Evolutionary conservation across 2,888 invertebrate species (phyloP).

Genomic region (Julus scanicus): DNA sequence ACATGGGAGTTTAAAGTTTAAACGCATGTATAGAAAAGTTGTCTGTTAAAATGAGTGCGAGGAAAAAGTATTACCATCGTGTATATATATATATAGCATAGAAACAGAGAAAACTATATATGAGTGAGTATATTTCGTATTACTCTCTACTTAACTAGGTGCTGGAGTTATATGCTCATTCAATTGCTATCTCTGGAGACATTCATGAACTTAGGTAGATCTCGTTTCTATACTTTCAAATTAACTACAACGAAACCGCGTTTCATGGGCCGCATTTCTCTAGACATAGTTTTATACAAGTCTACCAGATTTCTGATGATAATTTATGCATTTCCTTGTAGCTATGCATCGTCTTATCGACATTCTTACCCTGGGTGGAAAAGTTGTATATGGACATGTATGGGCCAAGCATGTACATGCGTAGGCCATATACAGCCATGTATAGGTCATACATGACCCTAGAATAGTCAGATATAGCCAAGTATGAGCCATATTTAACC

Average conservation of each 20-base stretch:
- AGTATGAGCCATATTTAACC: no score
- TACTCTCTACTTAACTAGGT: slow-evolving; percentile 1
- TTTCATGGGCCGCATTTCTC: background rate
- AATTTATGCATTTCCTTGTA: background rate
- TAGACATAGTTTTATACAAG: background rate
- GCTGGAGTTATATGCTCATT: slow-evolving; percentile 16
- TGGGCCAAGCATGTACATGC: no score
- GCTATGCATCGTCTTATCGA: background rate
- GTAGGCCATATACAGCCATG: no score
- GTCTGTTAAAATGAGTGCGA: no score
- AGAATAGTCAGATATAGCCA: no score
- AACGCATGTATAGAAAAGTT: no score
- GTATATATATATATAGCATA: background rate
- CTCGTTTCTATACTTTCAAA: background rate
- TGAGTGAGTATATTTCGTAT: background rate
- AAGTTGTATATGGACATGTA: no score
- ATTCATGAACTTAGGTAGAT: background rate
- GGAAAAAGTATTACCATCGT: background rate
- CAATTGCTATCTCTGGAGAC: background rate
- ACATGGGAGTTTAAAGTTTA: no score
- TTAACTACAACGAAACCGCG: background rate
- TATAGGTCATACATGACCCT: no score
- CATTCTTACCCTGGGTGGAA: no score
- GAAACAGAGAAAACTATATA: background rate
- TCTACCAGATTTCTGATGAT: background rate